phyloP scores from a whole-genome alignment of 2,888 invertebrate species.

The Lapara coniferarum region DNA sequence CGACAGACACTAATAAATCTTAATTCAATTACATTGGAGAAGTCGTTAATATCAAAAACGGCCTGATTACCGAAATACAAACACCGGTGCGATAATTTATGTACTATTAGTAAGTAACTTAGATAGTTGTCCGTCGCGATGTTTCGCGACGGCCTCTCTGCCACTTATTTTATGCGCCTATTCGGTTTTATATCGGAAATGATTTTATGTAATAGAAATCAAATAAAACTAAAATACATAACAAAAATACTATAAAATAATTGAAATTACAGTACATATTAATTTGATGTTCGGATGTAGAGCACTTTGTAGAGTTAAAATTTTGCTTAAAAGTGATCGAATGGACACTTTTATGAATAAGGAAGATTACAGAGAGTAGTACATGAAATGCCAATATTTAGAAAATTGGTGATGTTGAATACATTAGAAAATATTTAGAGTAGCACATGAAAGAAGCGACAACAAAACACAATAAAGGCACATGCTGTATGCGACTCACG shows the following conservation, averaged over 20 bases:
- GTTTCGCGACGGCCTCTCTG: background rate
- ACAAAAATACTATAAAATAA: background rate
- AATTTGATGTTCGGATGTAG: background rate
- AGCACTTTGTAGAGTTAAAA: background rate
- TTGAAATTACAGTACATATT: background rate
- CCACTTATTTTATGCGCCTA: background rate
- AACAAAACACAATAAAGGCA: slow-evolving; percentile 14
- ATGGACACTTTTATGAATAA: background rate
- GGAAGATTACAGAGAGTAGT: background rate
- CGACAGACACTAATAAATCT: slow-evolving; percentile 27
- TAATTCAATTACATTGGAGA: slow-evolving; percentile 27
- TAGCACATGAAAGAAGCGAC: background rate
- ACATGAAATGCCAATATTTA: background rate
- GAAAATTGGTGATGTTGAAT: background rate
- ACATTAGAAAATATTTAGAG: background rate
- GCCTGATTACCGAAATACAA: slow-evolving; percentile 30
- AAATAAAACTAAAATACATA: slow-evolving; percentile 1
- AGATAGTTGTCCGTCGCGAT: background rate
- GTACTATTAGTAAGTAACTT: background rate
- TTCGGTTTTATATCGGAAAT: slow-evolving; percentile 2
- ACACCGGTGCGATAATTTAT: slow-evolving; percentile 7
- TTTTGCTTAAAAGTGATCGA: background rate
- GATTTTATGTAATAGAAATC: background rate
- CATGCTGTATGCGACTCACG: slow-evolving; percentile 15
- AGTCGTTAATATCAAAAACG: slow-evolving; percentile 26